Conservation (phyloP, 2,797 vertebrate species). For the Fistularia commersonii region DNA sequence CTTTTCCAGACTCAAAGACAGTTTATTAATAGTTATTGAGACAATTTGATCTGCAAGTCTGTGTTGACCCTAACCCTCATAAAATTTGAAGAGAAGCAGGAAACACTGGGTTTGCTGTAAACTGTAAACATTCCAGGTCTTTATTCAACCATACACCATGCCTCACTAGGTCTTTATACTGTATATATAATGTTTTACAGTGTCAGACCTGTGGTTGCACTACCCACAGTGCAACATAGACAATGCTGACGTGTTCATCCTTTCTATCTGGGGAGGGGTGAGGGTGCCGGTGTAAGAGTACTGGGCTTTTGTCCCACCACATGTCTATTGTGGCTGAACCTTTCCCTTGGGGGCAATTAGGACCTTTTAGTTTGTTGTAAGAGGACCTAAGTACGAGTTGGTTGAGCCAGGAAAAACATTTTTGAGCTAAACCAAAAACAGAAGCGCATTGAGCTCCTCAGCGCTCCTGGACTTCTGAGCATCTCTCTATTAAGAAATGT, state of each 20-base stretch:
- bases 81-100: slow-evolving; percentile 67
- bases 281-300: slow-evolving; percentile 67
- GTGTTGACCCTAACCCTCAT: slow-evolving; percentile 57
- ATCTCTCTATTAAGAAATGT: slow-evolving; percentile 86
- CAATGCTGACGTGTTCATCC: slow-evolving; percentile 83
- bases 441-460: slow-evolving; percentile 86
- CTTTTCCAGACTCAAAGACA: slow-evolving; percentile 53
- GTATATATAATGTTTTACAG: slow-evolving; percentile 75
- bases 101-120: slow-evolving; percentile 68
- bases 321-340: slow-evolving; percentile 89
- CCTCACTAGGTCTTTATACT: slow-evolving; percentile 58
- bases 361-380: slow-evolving; percentile 95
- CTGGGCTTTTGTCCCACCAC: slow-evolving; percentile 91
- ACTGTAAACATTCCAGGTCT: slow-evolving; percentile 74
- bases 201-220: slow-evolving; percentile 61
- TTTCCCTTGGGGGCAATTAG: slow-evolving; percentile 90
- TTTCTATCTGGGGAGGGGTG: slow-evolving; percentile 80
- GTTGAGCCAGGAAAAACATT: slow-evolving; percentile 94
- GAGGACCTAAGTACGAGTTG: slow-evolving; percentile 89
- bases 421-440: slow-evolving; percentile 92
- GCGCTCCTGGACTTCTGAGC: slow-evolving; percentile 74
- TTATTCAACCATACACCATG: slow-evolving; percentile 49
- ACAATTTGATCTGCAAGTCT: slow-evolving; percentile 58
- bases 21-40: slow-evolving; percentile 38
- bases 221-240: slow-evolving; percentile 69